Conservation (phyloP, 1,140 invertebrate genomes). For the Pseudomyrmex concolor region DNA sequence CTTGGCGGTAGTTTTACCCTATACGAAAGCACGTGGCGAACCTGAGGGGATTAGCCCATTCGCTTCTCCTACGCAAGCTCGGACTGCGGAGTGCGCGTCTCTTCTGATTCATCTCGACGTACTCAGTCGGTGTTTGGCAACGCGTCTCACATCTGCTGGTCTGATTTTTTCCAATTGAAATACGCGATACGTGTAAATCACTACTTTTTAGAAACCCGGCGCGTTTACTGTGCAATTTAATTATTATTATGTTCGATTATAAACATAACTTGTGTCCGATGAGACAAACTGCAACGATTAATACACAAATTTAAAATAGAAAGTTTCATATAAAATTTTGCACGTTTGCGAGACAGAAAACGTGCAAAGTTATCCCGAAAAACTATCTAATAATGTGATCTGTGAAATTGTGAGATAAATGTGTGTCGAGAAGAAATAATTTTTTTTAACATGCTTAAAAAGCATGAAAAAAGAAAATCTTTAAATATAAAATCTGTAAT, state of each 20-base stretch:
- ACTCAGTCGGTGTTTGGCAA: constrained; percentile 69
- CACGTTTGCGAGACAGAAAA: background rate
- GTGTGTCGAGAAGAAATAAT: too few species aligned
- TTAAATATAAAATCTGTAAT: background rate
- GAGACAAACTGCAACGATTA: background rate
- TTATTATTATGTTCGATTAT: background rate
- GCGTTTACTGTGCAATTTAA: background rate
- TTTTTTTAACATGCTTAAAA: too few species aligned
- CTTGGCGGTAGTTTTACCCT: background rate
- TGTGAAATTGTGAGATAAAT: too few species aligned
- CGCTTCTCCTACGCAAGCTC: constrained; percentile 72
- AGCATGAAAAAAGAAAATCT: too few species aligned
- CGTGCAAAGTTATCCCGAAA: background rate
- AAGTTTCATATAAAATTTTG: background rate
- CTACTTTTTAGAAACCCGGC: background rate
- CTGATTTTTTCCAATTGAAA: constrained; percentile 17
- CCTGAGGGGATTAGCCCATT: constrained; percentile 60
- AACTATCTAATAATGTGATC: too few species aligned
- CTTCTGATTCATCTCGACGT: constrained; percentile 62
- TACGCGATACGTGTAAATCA: constrained; percentile 15
- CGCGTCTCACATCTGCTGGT: constrained; percentile 63
- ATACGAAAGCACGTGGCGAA: constrained; percentile 68
- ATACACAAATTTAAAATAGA: background rate
- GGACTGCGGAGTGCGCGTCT: constrained; percentile 57
- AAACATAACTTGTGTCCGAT: constrained; percentile 10